Percentiles rank a stretch among this genome's conserved stretches.
These are phyloP conservation scores for Calidris pygmaea DNA, from an alignment of 2,113 vertebrate species.

Conservation along the genomic window DNA sequence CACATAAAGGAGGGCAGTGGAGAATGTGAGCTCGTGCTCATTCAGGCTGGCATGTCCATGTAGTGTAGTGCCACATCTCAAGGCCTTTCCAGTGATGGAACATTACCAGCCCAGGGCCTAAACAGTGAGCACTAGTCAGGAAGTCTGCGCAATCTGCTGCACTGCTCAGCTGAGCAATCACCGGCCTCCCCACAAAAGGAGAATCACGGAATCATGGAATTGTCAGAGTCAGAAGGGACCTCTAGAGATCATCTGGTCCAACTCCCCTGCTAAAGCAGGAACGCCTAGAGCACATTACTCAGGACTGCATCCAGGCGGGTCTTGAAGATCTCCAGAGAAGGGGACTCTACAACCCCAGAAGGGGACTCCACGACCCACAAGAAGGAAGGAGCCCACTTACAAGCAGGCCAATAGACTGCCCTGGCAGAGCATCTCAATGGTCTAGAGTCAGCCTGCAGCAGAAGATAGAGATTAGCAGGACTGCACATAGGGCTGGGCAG, in stretches of 20 bases:
- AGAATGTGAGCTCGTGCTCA: background rate
- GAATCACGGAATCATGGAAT: too few relatives aligned
- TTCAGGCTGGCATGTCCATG: background rate
- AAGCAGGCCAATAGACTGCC: background rate
- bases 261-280: too few relatives aligned
- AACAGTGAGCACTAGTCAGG: background rate
- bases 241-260: too few relatives aligned
- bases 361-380: too few relatives aligned
- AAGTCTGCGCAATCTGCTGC: background rate
- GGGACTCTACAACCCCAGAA: too few relatives aligned
- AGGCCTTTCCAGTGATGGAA: background rate
- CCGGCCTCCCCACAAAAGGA: background rate
- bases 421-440: accelerated
- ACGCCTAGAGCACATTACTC: too few relatives aligned
- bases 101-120: background rate
- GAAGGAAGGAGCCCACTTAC: background rate
- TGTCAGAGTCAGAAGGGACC: too few relatives aligned
- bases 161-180: background rate
- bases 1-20: background rate
- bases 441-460: background rate
- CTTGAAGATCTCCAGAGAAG: too few relatives aligned
- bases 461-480: background rate
- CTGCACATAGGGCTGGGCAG: background rate
- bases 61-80: background rate
- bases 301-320: too few relatives aligned